These are phyloP conservation scores for Panorpa germanica DNA, from an alignment of 2,888 invertebrate genomes.

Conservation along the genomic window DNA sequence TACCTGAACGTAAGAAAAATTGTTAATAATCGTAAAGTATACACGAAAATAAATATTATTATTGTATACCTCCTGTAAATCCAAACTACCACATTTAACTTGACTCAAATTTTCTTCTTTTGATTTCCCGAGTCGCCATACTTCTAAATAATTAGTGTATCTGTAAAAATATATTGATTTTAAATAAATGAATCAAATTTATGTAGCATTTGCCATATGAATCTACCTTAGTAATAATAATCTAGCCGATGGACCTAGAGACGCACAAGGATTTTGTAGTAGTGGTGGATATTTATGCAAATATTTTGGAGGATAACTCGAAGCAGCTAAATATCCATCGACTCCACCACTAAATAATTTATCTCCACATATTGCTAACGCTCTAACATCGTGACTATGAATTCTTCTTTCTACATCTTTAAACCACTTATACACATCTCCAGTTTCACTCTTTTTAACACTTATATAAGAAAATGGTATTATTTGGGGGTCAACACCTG, in stretches of 20 bases:
- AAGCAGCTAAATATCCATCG: conserved; percentile 59
- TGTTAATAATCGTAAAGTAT: not conserved
- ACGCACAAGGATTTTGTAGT: conserved; percentile 36
- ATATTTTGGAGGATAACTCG: conserved; percentile 46
- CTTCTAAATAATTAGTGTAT: conserved; percentile 38
- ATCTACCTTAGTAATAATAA: conserved; percentile 33
- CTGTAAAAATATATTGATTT: conserved; percentile 15
- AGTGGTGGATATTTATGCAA: conserved; percentile 54
- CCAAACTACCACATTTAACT: conserved; percentile 20
- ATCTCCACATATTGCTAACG: conserved; percentile 40
- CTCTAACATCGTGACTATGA: conserved; percentile 76
- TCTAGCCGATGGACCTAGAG: conserved; percentile 30
- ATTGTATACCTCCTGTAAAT: too few relatives aligned
- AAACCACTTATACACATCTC: conserved; percentile 53
- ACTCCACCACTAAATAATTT: conserved; percentile 64
- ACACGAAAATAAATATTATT: not conserved
- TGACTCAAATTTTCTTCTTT: conserved; percentile 16
- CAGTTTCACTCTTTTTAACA: conserved; percentile 29
- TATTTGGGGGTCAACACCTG: conserved; percentile 69
- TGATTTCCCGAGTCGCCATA: conserved; percentile 38
- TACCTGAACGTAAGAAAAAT: conserved; percentile 19
- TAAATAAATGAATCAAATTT: not conserved
- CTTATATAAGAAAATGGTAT: conserved; percentile 50
- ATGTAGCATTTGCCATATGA: not conserved
- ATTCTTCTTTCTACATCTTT: conserved; percentile 58